Evolutionary conservation across 2,113 vertebrate species (phyloP), one percentile per base, ranked within the genome.

Genomic region (Neopipo cinnamomea): DNA sequence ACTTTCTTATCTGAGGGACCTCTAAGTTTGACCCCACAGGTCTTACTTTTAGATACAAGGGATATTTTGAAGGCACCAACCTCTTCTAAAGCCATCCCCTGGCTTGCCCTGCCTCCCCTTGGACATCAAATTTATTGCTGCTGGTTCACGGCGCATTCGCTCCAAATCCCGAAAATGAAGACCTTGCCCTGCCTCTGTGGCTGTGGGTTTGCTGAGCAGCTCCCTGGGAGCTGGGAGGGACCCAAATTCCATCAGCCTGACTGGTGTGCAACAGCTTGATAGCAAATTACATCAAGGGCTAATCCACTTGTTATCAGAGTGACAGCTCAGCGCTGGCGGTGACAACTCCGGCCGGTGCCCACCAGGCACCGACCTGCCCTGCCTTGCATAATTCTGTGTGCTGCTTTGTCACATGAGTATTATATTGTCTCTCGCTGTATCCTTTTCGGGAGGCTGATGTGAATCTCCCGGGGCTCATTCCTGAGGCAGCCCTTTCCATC

Each of bases 381-480:
- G 88, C 59, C 72, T 74, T 4, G 35, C 22, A 1, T 18, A 9
- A 3, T 24, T 65, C 66, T 25, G 50, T 2, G 0, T 4, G 6
- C 35, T 18, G 0, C 83, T 67, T 23, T 44, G 93, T 14, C 85
- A 92, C 79, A 0, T 7, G 4, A 16, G 37, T 59, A 12, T 84
- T 80, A 74, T 24, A 6, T 33, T 76, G 71, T 56, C 88, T 71
- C 73, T 31, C 0, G 0, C 62, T 1, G 0, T 35, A 3, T 44
- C 71, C 13, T 83, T 85, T 70, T 37, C 67, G 25, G 58, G 25
- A 62, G 59, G 1, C 2, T 1, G 23, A 46, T 1, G 76, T 3
- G 0, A 31, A 4, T 8, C 27, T 41, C 49, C 2, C 0, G 0
- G 41, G 17, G 68, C 41, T 24, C n/a, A 23, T 62, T 61, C 27